Conservation (phyloP, 2,888 invertebrate species). For the Eurytoma adleriae region DNA sequence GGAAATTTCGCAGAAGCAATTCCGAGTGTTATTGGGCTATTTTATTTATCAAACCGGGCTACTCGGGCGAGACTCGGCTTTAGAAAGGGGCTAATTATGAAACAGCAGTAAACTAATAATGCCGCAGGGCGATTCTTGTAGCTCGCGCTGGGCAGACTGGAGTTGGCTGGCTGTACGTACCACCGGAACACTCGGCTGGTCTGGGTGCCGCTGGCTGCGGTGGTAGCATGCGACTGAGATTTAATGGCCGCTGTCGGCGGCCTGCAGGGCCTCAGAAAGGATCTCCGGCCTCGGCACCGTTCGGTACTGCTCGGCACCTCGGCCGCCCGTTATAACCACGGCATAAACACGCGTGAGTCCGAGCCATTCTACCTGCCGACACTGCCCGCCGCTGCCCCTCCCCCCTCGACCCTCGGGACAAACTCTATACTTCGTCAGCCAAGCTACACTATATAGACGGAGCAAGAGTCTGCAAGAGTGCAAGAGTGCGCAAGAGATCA, state of each 20-base stretch:
- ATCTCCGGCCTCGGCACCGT: conserved; percentile 33
- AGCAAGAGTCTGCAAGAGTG: too few relatives aligned
- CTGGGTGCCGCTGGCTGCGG: neutral
- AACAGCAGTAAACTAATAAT: neutral
- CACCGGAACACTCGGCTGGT: neutral
- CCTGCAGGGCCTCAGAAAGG: conserved; percentile 45
- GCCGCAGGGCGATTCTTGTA: neutral
- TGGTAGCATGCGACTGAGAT: conserved; percentile 19
- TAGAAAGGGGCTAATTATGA: neutral
- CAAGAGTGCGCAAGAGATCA: too few relatives aligned
- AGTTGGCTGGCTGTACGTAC: neutral
- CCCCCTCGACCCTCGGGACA: conserved; percentile 33
- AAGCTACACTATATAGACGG: too few relatives aligned
- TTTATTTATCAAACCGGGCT: too few relatives aligned
- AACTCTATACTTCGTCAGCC: conserved; percentile 11
- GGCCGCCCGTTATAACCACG: conserved; percentile 42
- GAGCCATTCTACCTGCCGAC: conserved; percentile 27
- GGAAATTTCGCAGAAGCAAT: too few relatives aligned
- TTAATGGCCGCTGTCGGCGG: conserved; percentile 47
- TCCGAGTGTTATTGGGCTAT: too few relatives aligned
- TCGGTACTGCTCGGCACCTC: conserved; percentile 2
- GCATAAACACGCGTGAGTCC: conserved; percentile 39
- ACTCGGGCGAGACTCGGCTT: too few relatives aligned
- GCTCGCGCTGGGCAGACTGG: neutral
- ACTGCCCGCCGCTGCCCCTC: neutral